Base-by-base conservation (phyloP, 2,797 vertebrate species). In the Rhynchonycteris naso region DNA sequence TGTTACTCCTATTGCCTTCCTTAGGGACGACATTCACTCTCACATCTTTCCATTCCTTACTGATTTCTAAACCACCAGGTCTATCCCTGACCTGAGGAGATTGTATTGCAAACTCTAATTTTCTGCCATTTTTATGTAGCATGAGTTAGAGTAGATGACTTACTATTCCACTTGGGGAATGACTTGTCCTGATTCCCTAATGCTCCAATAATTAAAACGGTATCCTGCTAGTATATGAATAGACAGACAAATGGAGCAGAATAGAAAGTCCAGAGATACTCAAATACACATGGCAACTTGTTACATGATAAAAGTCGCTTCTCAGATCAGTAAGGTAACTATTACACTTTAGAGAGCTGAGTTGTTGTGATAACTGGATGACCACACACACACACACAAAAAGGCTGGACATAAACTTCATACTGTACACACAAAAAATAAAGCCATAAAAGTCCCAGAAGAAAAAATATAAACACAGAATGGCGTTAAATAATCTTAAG, bases 111-210 rank as follows among this genome's bases (percentile, higher is more conserved):
- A 90, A 75, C 35, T 58, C 8, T n/a, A 54, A 56, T 75, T 85
- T 88, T 84, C 84, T 84, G 47, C 50, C 81, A 89, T 78, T 92
- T 90, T 95, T 93, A 88, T 10, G 90, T 2, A 78, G 28, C 18
- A 14, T 89, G 38, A 81, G 5, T 74, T 85, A 35, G 35, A 95
- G 12, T 56, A 93, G 43, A 30, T 92, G 16, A 69, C 43, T 91
- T 83, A 30, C 30, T 80, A 30, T 56, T 79, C 81, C 80, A 93
- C 91, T 81, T 84, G 71, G 61, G 52, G 15, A 78, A 92, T 15
- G 61, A 91, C 33, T 63, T 54, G 56, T 84, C 61, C 19, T 52
- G 66, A 92, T 28, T 43, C 12, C 54, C 43, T 71, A 93, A 33
- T 35, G 47, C 43, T 68, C 76, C 58, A 83, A 18, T 65, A 90